These are phyloP conservation scores for Mallateleia sp. DNA, from an alignment of 2,888 invertebrate genomes.

Conservation along the genomic window DNA sequence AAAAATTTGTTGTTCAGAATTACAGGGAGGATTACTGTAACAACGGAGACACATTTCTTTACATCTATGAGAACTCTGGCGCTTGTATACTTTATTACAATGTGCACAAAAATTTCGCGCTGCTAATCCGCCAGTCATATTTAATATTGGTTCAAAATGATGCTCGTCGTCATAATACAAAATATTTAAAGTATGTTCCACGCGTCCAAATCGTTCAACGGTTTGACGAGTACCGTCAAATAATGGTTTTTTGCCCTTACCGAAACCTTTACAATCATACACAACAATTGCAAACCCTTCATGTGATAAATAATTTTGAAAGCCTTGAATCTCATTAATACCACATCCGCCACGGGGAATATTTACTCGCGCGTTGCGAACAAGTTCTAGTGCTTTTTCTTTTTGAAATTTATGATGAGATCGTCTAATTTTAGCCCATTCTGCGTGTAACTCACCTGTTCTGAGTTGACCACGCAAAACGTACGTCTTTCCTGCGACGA, in stretches of 20 bases:
- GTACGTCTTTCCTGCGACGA: background rate
- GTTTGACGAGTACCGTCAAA: conserved; percentile 6
- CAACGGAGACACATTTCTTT: conserved; percentile 9
- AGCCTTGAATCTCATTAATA: background rate
- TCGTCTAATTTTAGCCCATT: conserved; percentile 1
- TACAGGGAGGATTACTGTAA: background rate
- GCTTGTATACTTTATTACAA: background rate
- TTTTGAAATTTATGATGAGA: background rate
- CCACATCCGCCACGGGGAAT: background rate
- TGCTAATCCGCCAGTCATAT: background rate
- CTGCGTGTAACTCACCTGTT: background rate
- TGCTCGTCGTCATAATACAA: background rate
- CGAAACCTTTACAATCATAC: background rate
- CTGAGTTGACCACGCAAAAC: background rate
- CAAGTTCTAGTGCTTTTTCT: background rate
- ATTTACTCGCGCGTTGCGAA: background rate
- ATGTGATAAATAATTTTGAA: conserved; percentile 7
- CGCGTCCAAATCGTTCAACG: background rate
- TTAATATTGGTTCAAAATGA: conserved; percentile 14
- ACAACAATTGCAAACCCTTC: conserved; percentile 1
- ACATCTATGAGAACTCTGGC: conserved; percentile 15
- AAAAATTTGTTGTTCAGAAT: background rate
- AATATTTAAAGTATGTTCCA: background rate
- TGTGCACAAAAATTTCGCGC: background rate
- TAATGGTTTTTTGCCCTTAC: background rate